These are phyloP conservation scores for Choristoneura rosaceana DNA, from an alignment of 2,888 invertebrate genomes.

Conservation along the genomic window DNA sequence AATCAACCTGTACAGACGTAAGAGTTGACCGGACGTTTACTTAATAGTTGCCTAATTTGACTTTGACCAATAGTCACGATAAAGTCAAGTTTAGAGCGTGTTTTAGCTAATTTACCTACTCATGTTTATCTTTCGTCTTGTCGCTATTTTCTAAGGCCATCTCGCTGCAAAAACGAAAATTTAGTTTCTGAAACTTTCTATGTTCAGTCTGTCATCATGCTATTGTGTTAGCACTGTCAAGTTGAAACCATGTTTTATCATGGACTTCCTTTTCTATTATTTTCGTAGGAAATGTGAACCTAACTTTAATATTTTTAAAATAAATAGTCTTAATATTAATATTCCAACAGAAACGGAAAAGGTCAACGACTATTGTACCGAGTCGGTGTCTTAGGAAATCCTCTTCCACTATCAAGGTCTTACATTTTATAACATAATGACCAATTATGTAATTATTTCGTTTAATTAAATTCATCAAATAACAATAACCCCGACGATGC, in stretches of 20 bases:
- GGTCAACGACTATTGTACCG: background rate
- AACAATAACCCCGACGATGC: conserved; percentile 23
- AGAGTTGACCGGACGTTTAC: background rate
- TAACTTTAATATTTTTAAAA: too few relatives aligned
- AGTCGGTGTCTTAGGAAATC: conserved; percentile 22
- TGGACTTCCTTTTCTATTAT: too few relatives aligned
- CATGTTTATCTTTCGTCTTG: background rate
- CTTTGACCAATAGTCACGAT: background rate
- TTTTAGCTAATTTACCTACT: background rate
- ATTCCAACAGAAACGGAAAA: background rate
- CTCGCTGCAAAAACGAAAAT: too few relatives aligned
- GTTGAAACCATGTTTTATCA: too few relatives aligned
- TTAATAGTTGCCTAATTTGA: background rate
- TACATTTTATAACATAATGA: conserved; percentile 6
- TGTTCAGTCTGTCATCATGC: too few relatives aligned
- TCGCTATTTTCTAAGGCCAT: too few relatives aligned
- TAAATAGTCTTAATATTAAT: background rate
- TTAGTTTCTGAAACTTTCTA: too few relatives aligned
- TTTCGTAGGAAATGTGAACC: too few relatives aligned
- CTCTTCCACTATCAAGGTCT: conserved; percentile 22
- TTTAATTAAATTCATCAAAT: conserved; percentile 25
- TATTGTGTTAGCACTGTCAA: too few relatives aligned
- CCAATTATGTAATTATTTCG: conserved; percentile 20
- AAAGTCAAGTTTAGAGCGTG: background rate
- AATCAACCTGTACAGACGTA: background rate